Evolutionary conservation across 2,113 vertebrate species (phyloP).

Genomic region (Lethenteron camtschaticum): DNA sequence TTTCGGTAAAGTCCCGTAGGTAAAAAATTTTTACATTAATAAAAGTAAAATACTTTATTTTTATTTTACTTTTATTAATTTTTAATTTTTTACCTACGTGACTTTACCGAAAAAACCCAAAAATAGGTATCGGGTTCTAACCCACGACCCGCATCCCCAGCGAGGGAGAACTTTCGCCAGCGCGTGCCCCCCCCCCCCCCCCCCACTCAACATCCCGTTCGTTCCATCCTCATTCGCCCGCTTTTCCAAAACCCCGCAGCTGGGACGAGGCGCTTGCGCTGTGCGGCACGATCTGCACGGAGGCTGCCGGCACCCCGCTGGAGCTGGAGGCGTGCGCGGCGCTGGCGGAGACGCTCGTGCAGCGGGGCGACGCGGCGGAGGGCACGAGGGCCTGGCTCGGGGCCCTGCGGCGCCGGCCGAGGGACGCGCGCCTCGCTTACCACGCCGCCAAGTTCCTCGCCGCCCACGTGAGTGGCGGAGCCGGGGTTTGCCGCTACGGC

Average conservation of each 20-base stretch:
- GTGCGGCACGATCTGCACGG: not conserved
- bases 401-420: slow-evolving; percentile 1
- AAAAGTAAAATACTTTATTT: no score
- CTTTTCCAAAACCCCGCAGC: not conserved
- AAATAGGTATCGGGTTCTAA: no score
- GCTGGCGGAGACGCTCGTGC: slow-evolving; percentile 2
- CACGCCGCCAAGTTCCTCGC: not conserved
- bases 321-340: not conserved
- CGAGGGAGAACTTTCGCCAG: not conserved
- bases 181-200: not conserved
- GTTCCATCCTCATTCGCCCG: not conserved
- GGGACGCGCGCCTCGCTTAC: not conserved
- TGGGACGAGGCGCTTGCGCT: not conserved
- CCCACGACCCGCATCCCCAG: no score
- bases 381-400: not conserved
- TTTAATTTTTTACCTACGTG: no score
- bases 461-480: not conserved
- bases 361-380: no score
- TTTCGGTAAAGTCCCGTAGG: no score
- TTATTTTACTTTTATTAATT: no score
- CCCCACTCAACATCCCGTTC: not conserved
- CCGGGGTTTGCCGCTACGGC: no score
- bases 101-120: no score
- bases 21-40: no score
- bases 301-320: not conserved